Evolutionary conservation across 2,113 vertebrate genomes (phyloP).

Genomic region (Cottus gobio): DNA sequence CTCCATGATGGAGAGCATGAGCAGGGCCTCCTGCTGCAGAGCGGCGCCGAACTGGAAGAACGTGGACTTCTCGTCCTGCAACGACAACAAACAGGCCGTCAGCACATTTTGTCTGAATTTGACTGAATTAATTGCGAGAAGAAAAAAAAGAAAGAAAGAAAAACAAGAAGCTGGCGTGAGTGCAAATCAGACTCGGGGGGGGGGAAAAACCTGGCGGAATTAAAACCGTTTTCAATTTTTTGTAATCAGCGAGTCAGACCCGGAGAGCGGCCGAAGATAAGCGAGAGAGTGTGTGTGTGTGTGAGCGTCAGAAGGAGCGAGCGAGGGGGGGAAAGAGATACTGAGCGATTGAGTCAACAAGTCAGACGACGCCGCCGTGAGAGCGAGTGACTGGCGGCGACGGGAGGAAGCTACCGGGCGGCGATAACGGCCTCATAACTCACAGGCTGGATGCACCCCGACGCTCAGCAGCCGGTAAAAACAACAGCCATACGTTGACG

Average conservation of each 20-base stretch:
- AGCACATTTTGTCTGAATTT: slow-evolving; percentile 44
- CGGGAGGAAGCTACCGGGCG: slow-evolving; percentile 25
- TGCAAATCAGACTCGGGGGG: slow-evolving; percentile 22
- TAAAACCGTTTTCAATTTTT: slow-evolving; percentile 50
- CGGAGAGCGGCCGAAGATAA: slow-evolving; percentile 41
- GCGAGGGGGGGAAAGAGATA: slow-evolving; percentile 25
- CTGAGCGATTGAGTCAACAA: slow-evolving; percentile 54
- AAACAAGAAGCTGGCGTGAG: neutral
- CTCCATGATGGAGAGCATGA: slow-evolving; percentile 98
- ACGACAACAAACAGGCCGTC: slow-evolving; percentile 51
- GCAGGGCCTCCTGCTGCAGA: slow-evolving; percentile 95
- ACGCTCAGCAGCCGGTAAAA: neutral
- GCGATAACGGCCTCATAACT: slow-evolving; percentile 60
- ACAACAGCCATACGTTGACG: slow-evolving; percentile 20
- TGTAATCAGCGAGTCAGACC: slow-evolving; percentile 48
- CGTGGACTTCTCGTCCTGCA: slow-evolving; percentile 92
- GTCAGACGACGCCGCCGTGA: slow-evolving; percentile 25
- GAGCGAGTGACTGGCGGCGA: slow-evolving; percentile 50
- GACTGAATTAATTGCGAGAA: slow-evolving; percentile 33
- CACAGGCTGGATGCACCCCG: slow-evolving; percentile 59
- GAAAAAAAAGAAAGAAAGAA: neutral
- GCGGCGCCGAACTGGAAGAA: slow-evolving; percentile 99
- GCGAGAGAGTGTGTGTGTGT: slow-evolving; percentile 4
- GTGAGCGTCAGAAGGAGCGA: slow-evolving; percentile 28
- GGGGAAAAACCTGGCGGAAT: slow-evolving; percentile 32